phyloP scores from a whole-genome alignment of 1,140 invertebrate genomes.

The Linepithema humile region DNA sequence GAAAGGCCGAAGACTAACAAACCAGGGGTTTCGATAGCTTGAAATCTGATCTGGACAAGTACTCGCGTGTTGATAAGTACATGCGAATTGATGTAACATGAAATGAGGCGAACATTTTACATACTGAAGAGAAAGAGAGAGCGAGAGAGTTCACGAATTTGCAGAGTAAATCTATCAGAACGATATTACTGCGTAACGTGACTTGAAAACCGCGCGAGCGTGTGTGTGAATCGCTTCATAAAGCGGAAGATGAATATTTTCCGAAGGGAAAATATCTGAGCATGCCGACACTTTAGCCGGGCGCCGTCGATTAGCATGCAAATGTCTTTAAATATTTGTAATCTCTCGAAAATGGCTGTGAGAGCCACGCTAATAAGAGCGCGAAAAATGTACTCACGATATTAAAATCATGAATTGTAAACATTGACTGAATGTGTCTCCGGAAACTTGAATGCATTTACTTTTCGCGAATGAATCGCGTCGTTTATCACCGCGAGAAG shows the following conservation, averaged over 20 bases:
- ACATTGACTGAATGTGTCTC: not conserved
- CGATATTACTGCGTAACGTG: constrained; percentile 52
- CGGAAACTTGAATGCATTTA: not conserved
- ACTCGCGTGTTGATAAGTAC: constrained; percentile 63
- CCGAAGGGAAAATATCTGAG: constrained; percentile 3
- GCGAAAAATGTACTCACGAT: not conserved
- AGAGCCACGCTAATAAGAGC: not conserved
- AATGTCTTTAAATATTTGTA: constrained; percentile 56
- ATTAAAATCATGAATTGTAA: constrained; percentile 23
- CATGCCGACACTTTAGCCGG: not conserved
- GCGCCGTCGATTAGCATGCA: constrained; percentile 41
- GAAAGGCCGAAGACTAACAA: constrained; percentile 45
- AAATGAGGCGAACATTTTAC: constrained; percentile 41
- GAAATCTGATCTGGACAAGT: constrained; percentile 39
- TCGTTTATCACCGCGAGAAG: not conserved
- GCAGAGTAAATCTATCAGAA: constrained; percentile 17
- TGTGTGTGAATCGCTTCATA: constrained; percentile 17
- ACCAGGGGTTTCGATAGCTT: constrained; percentile 35
- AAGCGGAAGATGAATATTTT: constrained; percentile 38
- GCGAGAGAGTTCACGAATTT: not conserved
- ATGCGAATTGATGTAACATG: constrained; percentile 24
- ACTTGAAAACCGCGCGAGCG: constrained; percentile 3
- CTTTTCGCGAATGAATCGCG: not conserved
- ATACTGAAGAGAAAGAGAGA: too few relatives aligned
- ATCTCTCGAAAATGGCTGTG: constrained; percentile 6